Base-by-base conservation (phyloP, 1,140 invertebrate genomes). In the Hirudo medicinalis region DNA sequence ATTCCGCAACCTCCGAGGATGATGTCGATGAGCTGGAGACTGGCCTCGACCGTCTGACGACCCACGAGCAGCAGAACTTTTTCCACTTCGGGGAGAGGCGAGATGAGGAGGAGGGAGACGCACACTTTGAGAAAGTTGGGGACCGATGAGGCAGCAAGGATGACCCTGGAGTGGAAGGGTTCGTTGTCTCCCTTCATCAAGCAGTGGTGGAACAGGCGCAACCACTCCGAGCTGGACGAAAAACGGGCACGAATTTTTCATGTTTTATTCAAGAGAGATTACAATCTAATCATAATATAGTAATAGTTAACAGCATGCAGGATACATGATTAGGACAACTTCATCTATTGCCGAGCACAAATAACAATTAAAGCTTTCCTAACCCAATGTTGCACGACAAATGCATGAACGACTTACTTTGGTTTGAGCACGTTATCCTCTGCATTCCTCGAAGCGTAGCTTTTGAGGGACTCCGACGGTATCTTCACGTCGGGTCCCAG, bases 41-140 rank as follows among this genome's bases (percentile, higher is more conserved):
- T 17, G 43, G 43, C 43, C 9, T 49, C 43, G 11, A 49, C 43
- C 43, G 43, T 49, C 43, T 17, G 43, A 49, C 43, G 43, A 11
- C 43, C 43, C 4, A 49, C 43, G 13, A 49, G 43, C 43, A 49
- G 43, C 43, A 49, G 11, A 49, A 49, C 43, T 17, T 49, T 49
- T 49, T 49, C 43, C 43, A 49, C 43, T 17, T 49, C 43, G 11
- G 43, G 43, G 15, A 49, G 43, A 49, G 43, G 43, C 43, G 43
- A 49, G 1, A 49, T 17, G 43, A 90, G 81, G 5, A 91, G 79
- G 29, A 91, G 83, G 22, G 88, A 88, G 75, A 88, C 89, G 76
- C 88, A 89, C 2, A 88, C 87, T 77, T 87, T 86, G 3, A 91
- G 80, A 9, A 91, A 84, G 69, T 87, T 86, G 2, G 86, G 85